A percentile compares a stretch with the other conserved stretches of the same genome.
Conservation (phyloP, 1,140 invertebrate species). For the Archegozetes longisetosus region DNA sequence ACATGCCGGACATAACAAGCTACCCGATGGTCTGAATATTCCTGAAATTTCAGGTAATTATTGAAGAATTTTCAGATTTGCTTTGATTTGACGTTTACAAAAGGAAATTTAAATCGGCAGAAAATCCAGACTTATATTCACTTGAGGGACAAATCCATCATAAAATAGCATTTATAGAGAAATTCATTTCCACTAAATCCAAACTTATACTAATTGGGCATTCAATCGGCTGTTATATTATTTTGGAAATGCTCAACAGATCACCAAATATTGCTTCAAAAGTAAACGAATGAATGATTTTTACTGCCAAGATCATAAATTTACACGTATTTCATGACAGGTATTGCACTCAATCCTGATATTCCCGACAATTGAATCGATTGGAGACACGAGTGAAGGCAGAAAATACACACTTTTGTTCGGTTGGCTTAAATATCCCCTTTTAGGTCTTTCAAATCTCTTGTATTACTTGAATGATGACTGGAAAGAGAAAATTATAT, state of each 20-base stretch:
- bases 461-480: constrained; percentile 36
- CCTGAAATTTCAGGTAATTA: background rate
- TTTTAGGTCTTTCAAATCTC: constrained; percentile 39
- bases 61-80: background rate
- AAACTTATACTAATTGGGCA: constrained; percentile 59
- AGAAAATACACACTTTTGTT: constrained; percentile 38
- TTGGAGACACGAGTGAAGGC: constrained; percentile 52
- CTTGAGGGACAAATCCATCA: constrained; percentile 60
- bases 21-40: background rate
- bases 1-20: constrained; percentile 5
- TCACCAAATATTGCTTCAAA: constrained; percentile 8
- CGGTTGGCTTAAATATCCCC: constrained; percentile 35
- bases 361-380: constrained; percentile 64
- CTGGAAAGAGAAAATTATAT: background rate
- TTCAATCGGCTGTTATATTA: constrained; percentile 65
- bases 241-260: constrained; percentile 48
- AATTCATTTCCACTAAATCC: constrained; percentile 46
- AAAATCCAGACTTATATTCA: constrained; percentile 41
- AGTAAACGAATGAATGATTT: background rate
- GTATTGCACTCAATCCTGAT: constrained; percentile 39
- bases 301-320: background rate
- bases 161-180: constrained; percentile 55
- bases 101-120: background rate
- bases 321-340: background rate
- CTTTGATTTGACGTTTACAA: background rate